These are phyloP conservation scores for Dione juno DNA, from an alignment of 2,888 invertebrate species.

Conservation along the genomic window DNA sequence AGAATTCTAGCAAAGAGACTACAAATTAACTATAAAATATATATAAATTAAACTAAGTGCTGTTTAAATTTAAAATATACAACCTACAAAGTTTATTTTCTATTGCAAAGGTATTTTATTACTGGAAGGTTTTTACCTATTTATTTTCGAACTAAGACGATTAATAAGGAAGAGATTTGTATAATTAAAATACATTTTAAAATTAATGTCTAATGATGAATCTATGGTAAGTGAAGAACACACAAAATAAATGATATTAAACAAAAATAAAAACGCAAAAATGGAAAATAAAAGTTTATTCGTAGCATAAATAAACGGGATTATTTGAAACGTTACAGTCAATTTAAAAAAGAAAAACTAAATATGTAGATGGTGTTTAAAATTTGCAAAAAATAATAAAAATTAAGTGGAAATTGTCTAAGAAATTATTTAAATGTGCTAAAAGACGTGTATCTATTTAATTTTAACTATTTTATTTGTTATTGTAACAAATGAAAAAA, in stretches of 20 bases:
- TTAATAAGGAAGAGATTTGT: not conserved
- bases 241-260: not conserved
- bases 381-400: conserved; percentile 5
- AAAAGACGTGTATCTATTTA: conserved; percentile 6
- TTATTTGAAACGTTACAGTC: conserved; percentile 60
- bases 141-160: not conserved
- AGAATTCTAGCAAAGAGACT: conserved; percentile 35
- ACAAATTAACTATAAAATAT: conserved; percentile 3
- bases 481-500: conserved; percentile 16
- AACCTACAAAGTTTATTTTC: conserved; percentile 6
- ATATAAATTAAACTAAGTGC: conserved; percentile 6
- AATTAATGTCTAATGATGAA: not conserved
- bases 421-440: conserved; percentile 1
- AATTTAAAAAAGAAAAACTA: conserved; percentile 48
- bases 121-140: not conserved
- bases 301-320: conserved; percentile 67
- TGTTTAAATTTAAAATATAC: conserved; percentile 9
- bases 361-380: conserved; percentile 30
- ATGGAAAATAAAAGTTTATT: conserved; percentile 75
- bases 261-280: conserved; percentile 57
- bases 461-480: not conserved
- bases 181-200: not conserved
- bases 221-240: not conserved
- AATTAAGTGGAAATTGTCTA: not conserved
- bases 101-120: not conserved